Base-by-base conservation (phyloP, 2,797 vertebrate genomes). In the Huso huso region DNA sequence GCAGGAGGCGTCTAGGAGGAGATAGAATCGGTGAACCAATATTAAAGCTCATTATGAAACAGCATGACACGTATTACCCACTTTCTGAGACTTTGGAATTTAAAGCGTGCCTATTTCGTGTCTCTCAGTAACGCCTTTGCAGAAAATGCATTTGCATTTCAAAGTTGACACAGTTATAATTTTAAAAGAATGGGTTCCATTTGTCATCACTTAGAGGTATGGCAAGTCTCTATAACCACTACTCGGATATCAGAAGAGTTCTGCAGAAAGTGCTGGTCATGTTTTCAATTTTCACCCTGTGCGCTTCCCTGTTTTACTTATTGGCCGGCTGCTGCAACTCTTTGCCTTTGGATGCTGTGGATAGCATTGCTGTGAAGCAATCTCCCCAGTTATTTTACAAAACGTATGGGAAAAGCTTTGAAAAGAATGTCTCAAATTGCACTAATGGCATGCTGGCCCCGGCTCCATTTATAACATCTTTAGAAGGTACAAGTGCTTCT, bases 231-330 rank as follows among this genome's bases (percentile, higher is more conserved):
- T 77, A 71, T 51, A 75, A 71, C 8, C 72, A 78, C 48, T 75
- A 78, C 68, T 66, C 75, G 76, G 89, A 90, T 70, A 67, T 76
- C 71, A 83, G 86, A 72, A 81, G 84, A 73, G 78, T 88, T 69
- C 71, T 86, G 68, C 87, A 83, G 59, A 87, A 80, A 76, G 82
- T 89, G 75, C 75, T 85, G 71, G 71, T 83, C 76, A 88, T 88
- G 72, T 85, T 85, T 69, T 88, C 83, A 61, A 63, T 89, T 63
- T 83, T 84, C 75, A 73, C 87, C 70, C 68, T 85, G 62, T 88
- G 86, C 76, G 83, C 84, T 67, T 86, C 81, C 5, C 58, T 89
- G 18, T 74, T 89, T 8, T 88, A 87, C 9, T 76, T 89, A 11
- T 75, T 88, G 61, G 78, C 82, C 23, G 87, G 82, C 61, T 82